Conservation (phyloP, 2,888 invertebrate genomes). For the Drosophila mayaguana region DNA sequence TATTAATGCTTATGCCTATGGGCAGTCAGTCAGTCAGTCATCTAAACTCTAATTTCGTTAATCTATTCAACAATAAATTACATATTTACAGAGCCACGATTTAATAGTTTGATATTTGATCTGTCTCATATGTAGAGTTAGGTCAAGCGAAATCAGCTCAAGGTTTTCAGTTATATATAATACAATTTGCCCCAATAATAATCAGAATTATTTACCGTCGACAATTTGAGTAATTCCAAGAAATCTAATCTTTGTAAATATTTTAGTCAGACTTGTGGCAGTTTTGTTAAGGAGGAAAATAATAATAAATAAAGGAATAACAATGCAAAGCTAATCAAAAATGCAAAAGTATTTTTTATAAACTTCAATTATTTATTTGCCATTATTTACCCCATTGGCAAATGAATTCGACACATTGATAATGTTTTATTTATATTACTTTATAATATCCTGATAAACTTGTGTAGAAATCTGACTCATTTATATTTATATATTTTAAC, state of each 20-base stretch:
- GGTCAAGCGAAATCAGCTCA: constrained; percentile 8
- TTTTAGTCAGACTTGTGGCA: neutral
- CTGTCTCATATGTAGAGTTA: constrained; percentile 6
- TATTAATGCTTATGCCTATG: neutral
- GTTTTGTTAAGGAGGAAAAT: neutral
- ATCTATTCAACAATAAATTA: constrained; percentile 1
- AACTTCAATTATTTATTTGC: neutral
- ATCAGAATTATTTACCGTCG: neutral
- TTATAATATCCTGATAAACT: neutral
- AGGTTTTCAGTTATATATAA: constrained; percentile 10
- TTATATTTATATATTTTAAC: neutral
- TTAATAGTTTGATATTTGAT: constrained; percentile 8
- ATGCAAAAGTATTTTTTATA: neutral
- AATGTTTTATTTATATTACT: too few relatives aligned
- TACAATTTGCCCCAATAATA: neutral
- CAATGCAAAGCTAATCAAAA: neutral
- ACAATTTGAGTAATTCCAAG: neutral
- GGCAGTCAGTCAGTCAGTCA: neutral
- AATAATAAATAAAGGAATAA: neutral
- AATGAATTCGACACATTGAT: neutral
- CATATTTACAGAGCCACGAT: neutral
- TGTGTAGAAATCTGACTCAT: neutral
- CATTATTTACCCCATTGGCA: neutral
- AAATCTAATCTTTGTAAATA: constrained; percentile 1
- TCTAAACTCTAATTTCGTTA: constrained; percentile 28